A percentile compares a stretch with the other conserved stretches of the same genome.
phyloP scores from a whole-genome alignment of 37 sponge, comb jelly and placozoan species.

The Ianthella basta region DNA sequence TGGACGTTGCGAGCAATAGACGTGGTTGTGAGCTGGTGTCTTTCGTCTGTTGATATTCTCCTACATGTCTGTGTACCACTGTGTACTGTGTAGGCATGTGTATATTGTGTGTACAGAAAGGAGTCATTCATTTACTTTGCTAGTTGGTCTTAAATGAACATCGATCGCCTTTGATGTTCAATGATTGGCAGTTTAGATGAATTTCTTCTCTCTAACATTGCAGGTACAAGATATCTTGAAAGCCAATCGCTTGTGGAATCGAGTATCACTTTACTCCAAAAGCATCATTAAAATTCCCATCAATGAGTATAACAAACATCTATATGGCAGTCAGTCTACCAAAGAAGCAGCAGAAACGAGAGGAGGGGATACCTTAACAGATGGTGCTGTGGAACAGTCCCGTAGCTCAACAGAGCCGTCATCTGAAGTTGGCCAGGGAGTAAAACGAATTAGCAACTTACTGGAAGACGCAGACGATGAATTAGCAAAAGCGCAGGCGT shows the following conservation, averaged over 20 bases:
- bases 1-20: no score
- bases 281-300: background rate
- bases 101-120: no score
- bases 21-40: no score
- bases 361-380: background rate
- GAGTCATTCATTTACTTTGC: no score
- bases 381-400: background rate
- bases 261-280: background rate
- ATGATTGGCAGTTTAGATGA: no score
- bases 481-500: background rate
- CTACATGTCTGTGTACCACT: no score
- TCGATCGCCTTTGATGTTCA: no score
- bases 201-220: background rate
- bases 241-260: slow-evolving; percentile 1
- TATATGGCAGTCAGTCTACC: background rate
- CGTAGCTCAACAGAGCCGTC: background rate
- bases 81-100: no score
- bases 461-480: background rate
- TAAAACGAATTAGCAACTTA: background rate
- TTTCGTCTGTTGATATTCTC: no score
- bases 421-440: background rate
- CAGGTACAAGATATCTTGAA: slow-evolving; percentile 15
- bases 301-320: background rate
- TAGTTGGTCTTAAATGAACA: no score
- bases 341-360: background rate